Evolutionary conservation across 2,888 invertebrate genomes (phyloP).

Genomic region (Limenitis camilla): DNA sequence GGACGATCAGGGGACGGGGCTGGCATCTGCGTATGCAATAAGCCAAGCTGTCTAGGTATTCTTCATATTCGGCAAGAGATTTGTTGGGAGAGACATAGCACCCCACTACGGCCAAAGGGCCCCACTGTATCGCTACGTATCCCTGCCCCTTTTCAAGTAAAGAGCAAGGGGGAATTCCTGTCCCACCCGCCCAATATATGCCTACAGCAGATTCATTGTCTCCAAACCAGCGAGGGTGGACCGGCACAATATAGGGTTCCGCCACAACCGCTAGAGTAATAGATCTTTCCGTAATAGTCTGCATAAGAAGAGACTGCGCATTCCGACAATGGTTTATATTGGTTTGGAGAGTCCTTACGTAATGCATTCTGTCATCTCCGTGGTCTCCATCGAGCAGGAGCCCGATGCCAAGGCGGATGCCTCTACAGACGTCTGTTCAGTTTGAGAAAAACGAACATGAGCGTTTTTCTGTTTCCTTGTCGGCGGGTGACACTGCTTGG

Average conservation of each 20-base stretch:
- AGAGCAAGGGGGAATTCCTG: not conserved
- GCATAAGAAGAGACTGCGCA: conserved; percentile 14
- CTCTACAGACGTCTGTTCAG: not conserved
- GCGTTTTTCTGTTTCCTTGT: not conserved
- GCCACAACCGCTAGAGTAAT: conserved; percentile 18
- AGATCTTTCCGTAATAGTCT: conserved; percentile 8
- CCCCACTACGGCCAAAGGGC: conserved; percentile 8
- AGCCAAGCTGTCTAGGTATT: conserved; percentile 6
- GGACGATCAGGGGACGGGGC: conserved; percentile 9
- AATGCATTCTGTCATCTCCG: not conserved
- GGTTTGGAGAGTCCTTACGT: conserved; percentile 3
- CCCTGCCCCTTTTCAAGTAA: conserved; percentile 3
- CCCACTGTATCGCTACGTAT: conserved; percentile 9
- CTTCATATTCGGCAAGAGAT: conserved; percentile 4
- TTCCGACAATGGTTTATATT: conserved; percentile 16
- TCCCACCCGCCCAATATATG: conserved; percentile 3
- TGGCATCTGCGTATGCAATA: conserved; percentile 5
- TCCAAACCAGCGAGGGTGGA: conserved; percentile 13
- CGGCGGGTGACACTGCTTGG: not conserved
- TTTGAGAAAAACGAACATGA: too few species aligned
- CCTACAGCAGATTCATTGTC: conserved; percentile 12
- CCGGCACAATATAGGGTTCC: conserved; percentile 21
- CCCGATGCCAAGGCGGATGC: not conserved
- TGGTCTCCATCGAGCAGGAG: not conserved
- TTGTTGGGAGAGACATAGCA: conserved; percentile 18